Evolutionary conservation across 2,113 vertebrate genomes (phyloP).

Genomic region (Synchiropus splendidus): DNA sequence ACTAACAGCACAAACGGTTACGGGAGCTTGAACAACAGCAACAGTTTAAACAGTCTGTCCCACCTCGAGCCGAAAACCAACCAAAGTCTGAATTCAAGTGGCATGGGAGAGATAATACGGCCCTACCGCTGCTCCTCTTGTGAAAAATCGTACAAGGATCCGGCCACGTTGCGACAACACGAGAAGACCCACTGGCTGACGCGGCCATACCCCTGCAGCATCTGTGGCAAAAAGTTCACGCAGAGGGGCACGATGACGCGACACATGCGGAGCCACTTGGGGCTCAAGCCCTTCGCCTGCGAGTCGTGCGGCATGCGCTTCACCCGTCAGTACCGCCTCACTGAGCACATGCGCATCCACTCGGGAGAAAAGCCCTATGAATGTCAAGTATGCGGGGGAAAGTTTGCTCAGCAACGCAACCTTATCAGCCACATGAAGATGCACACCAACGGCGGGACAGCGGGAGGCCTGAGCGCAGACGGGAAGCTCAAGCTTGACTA

Average conservation of each 20-base stretch:
- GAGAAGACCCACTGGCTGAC: conserved; percentile 99
- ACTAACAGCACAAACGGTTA: conserved; percentile 51
- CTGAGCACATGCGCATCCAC: conserved; percentile 99
- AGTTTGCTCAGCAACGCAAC: conserved; percentile 98
- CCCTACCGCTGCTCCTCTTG: conserved; percentile 92
- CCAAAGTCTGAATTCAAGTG: conserved; percentile 55
- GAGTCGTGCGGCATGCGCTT: conserved; percentile 98
- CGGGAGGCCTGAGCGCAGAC: conserved; percentile 63
- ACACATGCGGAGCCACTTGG: conserved; percentile 98
- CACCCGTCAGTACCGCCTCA: conserved; percentile 96
- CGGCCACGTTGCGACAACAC: conserved; percentile 91
- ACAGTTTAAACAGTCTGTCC: conserved; percentile 52
- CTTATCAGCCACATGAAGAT: conserved; percentile 99
- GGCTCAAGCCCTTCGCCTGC: conserved; percentile 96
- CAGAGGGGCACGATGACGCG: conserved; percentile 98
- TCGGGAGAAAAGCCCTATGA: conserved; percentile 98
- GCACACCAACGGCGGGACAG: conserved; percentile 77
- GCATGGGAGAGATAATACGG: conserved; percentile 79
- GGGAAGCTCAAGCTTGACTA: conserved; percentile 91
- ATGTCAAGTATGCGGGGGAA: conserved; percentile 97
- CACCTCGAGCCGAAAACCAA: conserved; percentile 74
- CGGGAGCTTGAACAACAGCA: conserved; percentile 40
- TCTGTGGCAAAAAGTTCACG: conserved; percentile 99
- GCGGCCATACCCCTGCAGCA: conserved; percentile 94
- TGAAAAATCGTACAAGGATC: conserved; percentile 97